Base-by-base conservation (phyloP, 2,888 invertebrate genomes). In the Agrochola lota region DNA sequence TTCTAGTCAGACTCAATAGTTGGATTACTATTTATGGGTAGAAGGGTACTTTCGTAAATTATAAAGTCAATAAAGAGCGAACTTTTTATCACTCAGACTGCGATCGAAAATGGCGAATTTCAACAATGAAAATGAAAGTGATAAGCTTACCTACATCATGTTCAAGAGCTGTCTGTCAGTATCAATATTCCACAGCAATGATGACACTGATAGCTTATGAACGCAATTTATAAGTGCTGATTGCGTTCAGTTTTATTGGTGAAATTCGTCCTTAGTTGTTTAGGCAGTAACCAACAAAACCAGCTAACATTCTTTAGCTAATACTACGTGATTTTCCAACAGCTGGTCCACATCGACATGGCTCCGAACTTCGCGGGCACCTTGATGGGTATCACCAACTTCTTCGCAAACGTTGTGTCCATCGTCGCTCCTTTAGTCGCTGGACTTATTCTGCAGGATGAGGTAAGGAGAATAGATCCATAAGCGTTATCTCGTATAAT, bases 311-410 rank as follows among this genome's bases (percentile, higher is more conserved):
- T 30, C 15, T 60, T 35, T 20, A 20, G 23, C 46, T 64, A 59
- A 49, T 23, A 15, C n/a, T 1, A 23, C 0, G 1, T 30, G 15
- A 1, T 62, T 63, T 0, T 23, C 7, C 55, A 40, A 23, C 97
- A 97, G 96, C 97, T 97, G 49, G 98, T 98, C 88, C 98, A 98
- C 89, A 98, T 98, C 78, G 98, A 99, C 94, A 97, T 99, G 90
- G 98, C 98, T 9, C 98, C 98, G 0, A 98, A 98, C 91, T 98
- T 98, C 91, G 98, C 98, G 0, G 98, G 98, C 2, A 97, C 98
- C 0, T 92, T 98, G 80, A 98, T 98, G 98, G 98, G 98, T 15
- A 97, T 98, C 85, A 98, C 98, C 4, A 98, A 98, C 93, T 97
- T 97, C 71, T 95, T 97, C 20, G 98, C 98, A 0, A 98, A 98